Base-by-base conservation (phyloP, 2,113 vertebrate genomes). In the Perccottus glenii region DNA sequence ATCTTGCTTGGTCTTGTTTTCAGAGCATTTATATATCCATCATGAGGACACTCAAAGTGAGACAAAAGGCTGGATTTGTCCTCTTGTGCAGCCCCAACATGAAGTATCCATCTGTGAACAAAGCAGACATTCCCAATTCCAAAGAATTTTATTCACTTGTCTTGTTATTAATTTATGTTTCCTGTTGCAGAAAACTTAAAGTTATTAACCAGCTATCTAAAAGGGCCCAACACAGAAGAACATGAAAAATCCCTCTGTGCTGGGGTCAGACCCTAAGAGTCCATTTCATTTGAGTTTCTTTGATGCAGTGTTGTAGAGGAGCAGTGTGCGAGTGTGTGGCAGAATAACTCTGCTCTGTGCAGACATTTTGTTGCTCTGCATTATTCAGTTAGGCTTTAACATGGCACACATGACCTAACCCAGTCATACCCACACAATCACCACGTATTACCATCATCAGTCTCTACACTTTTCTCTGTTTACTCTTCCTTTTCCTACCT, bases 311-410 rank as follows among this genome's bases (percentile, higher is more conserved):
- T 48, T 59, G 53, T 15, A 47, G 79, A 19, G 27, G 49, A 49
- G 44, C 44, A 59, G 51, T 5, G 66, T 60, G 66, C 68, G 78
- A 55, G 58, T 68, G 45, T 15, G 52, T 11, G 60, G 63, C 51
- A 42, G 60, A 79, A 61, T 64, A 60, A 55, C 48, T 40, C 10
- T 27, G 53, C 62, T 63, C 67, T 51, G 56, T 66, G 52, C 67
- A 64, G 40, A 63, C 61, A 67, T 62, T 83, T 73, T 60, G 77
- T 77, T 81, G 57, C 65, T 70, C 67, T 85, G 64, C 87, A 87
- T 87, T 78, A 84, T 87, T 88, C 79, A 85, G 76, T 80, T 70
- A 16, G 58, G 73, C 73, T 78, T 81, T 68, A 84, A 75, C 75
- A n/a, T n/a, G n/a, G n/a, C n/a, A n/a, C n/a, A 70, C 56, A 67